Conservation (phyloP, 2,113 vertebrate species). For the Sinocyclocheilus grahami region DNA sequence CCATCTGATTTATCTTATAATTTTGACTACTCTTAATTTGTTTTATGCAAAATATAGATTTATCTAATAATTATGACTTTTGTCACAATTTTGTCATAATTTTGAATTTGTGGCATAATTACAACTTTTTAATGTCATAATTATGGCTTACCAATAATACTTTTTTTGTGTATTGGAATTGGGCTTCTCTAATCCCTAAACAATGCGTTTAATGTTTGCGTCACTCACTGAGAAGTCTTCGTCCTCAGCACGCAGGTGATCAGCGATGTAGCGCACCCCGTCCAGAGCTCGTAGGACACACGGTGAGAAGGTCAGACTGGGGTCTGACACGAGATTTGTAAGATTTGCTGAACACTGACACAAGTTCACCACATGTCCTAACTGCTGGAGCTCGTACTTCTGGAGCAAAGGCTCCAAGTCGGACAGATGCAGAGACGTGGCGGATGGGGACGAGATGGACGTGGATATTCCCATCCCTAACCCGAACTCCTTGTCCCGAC, state of each 20-base stretch:
- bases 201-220: background rate
- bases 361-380: slow-evolving; percentile 35
- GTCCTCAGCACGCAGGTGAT: slow-evolving; percentile 88
- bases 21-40: background rate
- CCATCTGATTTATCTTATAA: background rate
- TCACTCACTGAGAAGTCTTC: slow-evolving; percentile 84
- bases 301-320: slow-evolving; percentile 68
- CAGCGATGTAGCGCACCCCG: slow-evolving; percentile 88
- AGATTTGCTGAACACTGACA: slow-evolving; percentile 10
- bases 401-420: slow-evolving; percentile 39
- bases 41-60: background rate
- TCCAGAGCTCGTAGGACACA: slow-evolving; percentile 81
- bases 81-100: background rate
- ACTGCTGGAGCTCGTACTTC: slow-evolving; percentile 18
- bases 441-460: slow-evolving; percentile 19
- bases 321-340: background rate
- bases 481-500: slow-evolving; percentile 24
- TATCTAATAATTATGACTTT: background rate
- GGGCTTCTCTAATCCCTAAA: background rate
- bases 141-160: background rate
- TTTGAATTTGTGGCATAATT: background rate
- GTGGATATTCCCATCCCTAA: slow-evolving; percentile 10
- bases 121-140: background rate
- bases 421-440: slow-evolving; percentile 33
- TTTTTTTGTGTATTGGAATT: background rate